These are phyloP conservation scores for Bubo scandiacus DNA, from an alignment of 2,113 vertebrate genomes.

Conservation along the genomic window DNA sequence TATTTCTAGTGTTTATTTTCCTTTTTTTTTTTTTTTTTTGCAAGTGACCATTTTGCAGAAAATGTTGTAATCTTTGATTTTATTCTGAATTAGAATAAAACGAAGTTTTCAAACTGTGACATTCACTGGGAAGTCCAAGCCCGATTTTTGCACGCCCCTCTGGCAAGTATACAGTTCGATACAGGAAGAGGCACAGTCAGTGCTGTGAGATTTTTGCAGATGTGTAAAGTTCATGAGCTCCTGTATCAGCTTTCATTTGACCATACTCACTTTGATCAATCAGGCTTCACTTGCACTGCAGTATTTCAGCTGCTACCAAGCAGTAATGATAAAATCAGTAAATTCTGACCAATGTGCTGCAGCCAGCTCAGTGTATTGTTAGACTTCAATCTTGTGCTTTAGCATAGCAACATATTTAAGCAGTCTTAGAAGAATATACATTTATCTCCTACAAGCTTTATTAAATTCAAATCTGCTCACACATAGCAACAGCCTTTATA, in stretches of 20 bases:
- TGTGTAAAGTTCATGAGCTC: not conserved
- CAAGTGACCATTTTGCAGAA: not conserved
- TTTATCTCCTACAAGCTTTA: constrained; percentile 58
- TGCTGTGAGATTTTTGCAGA: not conserved
- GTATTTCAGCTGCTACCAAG: not conserved
- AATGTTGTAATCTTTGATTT: not conserved
- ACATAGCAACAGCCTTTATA: constrained; percentile 64
- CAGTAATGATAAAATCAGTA: not conserved
- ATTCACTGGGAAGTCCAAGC: not conserved
- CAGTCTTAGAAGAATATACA: constrained; percentile 34
- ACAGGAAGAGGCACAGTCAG: not conserved
- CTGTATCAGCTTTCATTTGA: not conserved
- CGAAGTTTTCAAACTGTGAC: not conserved
- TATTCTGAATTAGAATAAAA: not conserved
- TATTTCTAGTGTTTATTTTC: not conserved
- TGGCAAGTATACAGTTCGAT: not conserved
- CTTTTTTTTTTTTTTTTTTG: not conserved
- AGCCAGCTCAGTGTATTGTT: not conserved
- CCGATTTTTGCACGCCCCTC: not conserved
- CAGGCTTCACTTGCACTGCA: not conserved
- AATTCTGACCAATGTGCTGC: constrained; percentile 13
- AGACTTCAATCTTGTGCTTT: not conserved
- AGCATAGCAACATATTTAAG: constrained; percentile 34
- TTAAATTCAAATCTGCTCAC: constrained; percentile 64
- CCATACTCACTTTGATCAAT: not conserved